Conservation (phyloP, 2,113 vertebrate species). For the Python bivittatus region DNA sequence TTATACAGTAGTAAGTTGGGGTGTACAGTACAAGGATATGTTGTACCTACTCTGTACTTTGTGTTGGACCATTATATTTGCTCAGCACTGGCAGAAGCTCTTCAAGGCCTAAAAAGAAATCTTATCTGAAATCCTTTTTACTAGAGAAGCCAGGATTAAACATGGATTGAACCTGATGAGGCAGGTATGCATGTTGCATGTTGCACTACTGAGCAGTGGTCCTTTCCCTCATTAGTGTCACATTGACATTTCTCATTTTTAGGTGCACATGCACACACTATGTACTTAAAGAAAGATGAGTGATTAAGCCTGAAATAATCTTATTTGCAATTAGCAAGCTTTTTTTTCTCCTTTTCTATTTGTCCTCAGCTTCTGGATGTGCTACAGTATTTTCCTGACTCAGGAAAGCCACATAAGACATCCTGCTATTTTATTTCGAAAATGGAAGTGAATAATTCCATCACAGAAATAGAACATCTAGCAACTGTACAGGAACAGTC, state of each 20-base stretch:
- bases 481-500: slow-evolving; percentile 15
- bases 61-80: not conserved
- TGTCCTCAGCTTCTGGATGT: not conserved
- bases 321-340: not conserved
- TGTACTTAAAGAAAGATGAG: not conserved
- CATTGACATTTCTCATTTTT: not conserved
- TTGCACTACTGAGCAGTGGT: not conserved
- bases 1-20: not conserved
- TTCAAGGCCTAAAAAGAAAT: not conserved
- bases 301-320: not conserved
- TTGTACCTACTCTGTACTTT: not conserved
- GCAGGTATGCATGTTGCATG: not conserved
- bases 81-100: not conserved
- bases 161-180: not conserved
- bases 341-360: not conserved
- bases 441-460: not conserved
- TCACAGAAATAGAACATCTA: not conserved
- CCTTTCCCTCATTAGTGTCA: not conserved
- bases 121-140: not conserved
- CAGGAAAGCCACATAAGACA: not conserved
- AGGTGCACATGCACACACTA: not conserved
- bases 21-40: not conserved
- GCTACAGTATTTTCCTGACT: not conserved
- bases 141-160: not conserved
- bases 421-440: not conserved